phyloP scores from a whole-genome alignment of 1,140 invertebrate genomes.

The Temnothorax nylanderi region DNA sequence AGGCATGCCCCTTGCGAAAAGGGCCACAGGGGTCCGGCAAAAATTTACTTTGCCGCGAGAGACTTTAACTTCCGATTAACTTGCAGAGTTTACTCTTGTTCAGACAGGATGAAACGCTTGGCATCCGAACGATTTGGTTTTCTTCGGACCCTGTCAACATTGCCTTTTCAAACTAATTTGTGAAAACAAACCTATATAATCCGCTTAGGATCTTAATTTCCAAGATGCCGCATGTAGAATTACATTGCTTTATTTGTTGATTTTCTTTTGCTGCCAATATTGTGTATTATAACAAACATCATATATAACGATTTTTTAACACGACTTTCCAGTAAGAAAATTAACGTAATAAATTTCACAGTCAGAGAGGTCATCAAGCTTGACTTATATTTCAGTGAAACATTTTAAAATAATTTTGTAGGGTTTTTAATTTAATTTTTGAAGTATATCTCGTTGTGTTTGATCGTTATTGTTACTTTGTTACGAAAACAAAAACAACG shows the following conservation, averaged over 20 bases:
- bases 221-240: background rate
- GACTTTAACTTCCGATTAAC: slow-evolving; percentile 77
- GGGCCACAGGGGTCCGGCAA: slow-evolving; percentile 45
- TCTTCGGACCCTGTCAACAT: slow-evolving; percentile 20
- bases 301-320: background rate
- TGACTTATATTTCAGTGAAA: background rate
- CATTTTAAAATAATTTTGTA: background rate
- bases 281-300: background rate
- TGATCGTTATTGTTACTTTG: background rate
- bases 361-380: background rate
- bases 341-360: background rate
- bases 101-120: slow-evolving; percentile 71
- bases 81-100: slow-evolving; percentile 60
- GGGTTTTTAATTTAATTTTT: background rate
- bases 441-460: background rate
- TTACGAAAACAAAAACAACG: background rate
- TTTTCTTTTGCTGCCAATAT: background rate
- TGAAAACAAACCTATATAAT: slow-evolving; percentile 50
- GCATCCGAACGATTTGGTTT: background rate
- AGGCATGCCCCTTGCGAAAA: slow-evolving; percentile 51
- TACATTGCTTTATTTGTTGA: background rate
- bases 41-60: slow-evolving; percentile 71
- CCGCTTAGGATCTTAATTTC: background rate
- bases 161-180: slow-evolving; percentile 36
- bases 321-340: background rate